Conservation (phyloP, 2,888 invertebrate genomes). For the Tiliacea aurago region DNA sequence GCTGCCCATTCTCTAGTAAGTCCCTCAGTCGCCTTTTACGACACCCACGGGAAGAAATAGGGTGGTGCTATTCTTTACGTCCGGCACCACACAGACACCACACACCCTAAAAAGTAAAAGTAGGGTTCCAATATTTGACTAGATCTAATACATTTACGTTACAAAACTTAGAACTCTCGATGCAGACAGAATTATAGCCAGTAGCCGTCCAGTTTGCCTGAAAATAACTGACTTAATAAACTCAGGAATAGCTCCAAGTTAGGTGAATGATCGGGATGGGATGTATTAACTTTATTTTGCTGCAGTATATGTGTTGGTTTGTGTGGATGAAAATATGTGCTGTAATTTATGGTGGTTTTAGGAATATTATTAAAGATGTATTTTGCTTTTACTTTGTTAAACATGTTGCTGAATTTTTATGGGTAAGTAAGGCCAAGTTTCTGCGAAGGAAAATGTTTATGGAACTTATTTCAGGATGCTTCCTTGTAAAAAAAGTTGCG, state of each 20-base stretch:
- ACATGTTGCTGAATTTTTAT: background rate
- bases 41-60: no score
- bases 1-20: no score
- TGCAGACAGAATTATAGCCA: slow-evolving; percentile 38
- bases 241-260: slow-evolving; percentile 49
- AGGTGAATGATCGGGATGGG: slow-evolving; percentile 48
- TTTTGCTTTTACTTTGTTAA: background rate
- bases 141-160: slow-evolving; percentile 10
- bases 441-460: background rate
- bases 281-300: slow-evolving; percentile 37
- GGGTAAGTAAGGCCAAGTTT: background rate
- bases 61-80: no score
- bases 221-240: slow-evolving; percentile 51
- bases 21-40: no score
- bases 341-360: slow-evolving; percentile 6
- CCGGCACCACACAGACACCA: no score
- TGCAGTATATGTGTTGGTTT: slow-evolving; percentile 6
- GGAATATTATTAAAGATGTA: background rate
- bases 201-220: slow-evolving; percentile 39
- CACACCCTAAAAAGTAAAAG: no score
- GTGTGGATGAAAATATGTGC: slow-evolving; percentile 19
- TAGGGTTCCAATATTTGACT: background rate
- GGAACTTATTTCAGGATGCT: background rate
- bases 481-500: background rate
- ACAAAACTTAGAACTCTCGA: slow-evolving; percentile 8